Evolutionary conservation across 2,797 vertebrate species (phyloP).

Genomic region (Denticeps clupeoides): DNA sequence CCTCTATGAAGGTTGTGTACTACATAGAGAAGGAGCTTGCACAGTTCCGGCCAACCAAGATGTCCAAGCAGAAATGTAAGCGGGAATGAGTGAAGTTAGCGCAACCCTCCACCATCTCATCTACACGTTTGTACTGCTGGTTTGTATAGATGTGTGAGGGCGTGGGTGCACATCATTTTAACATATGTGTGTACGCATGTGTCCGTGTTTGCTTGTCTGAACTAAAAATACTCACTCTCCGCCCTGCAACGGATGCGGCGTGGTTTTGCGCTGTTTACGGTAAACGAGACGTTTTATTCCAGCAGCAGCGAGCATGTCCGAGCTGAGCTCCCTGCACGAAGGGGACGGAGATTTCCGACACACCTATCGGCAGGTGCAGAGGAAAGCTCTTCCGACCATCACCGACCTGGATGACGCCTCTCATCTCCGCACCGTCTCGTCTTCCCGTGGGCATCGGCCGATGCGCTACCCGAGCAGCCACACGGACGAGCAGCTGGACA

Average conservation of each 20-base stretch:
- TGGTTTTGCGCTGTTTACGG: neutral
- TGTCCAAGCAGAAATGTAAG: constrained; percentile 82
- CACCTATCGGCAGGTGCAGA: constrained; percentile 72
- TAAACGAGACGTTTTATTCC: constrained; percentile 5
- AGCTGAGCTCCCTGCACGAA: constrained; percentile 86
- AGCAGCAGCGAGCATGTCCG: constrained; percentile 78
- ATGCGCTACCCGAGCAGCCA: constrained; percentile 39
- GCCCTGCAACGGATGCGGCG: too few species aligned
- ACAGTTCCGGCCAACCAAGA: constrained; percentile 71
- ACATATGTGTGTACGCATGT: constrained; percentile 7
- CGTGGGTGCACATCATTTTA: neutral
- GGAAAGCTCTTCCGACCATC: constrained; percentile 73
- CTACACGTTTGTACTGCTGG: neutral
- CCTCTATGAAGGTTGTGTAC: constrained; percentile 88
- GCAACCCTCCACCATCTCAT: constrained; percentile 12
- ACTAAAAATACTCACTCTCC: too few species aligned
- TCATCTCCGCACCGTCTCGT: constrained; percentile 32
- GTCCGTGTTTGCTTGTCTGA: constrained; percentile 3
- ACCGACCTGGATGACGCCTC: constrained; percentile 61
- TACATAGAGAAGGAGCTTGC: constrained; percentile 84
- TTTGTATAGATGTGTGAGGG: constrained; percentile 2
- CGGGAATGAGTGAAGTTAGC: constrained; percentile 37
- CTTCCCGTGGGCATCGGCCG: constrained; percentile 27
- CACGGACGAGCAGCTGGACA: constrained; percentile 53
- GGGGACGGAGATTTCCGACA: constrained; percentile 73